Evolutionary conservation across 2,797 vertebrate genomes (phyloP).

Genomic region (Coreius guichenoti): DNA sequence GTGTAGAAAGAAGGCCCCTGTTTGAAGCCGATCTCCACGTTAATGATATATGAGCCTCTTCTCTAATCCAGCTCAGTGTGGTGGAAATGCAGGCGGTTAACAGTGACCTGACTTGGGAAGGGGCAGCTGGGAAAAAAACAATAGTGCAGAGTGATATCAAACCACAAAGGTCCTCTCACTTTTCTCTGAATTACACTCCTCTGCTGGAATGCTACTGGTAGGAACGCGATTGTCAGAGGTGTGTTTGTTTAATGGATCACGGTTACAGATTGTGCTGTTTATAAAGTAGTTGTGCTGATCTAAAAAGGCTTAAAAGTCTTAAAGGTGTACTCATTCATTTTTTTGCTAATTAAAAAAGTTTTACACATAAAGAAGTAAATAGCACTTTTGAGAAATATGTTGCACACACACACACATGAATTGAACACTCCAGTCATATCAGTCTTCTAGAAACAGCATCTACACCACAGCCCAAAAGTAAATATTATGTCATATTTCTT

Average conservation of each 20-base stretch:
- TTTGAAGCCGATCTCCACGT: conserved; percentile 81
- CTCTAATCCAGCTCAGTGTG: conserved; percentile 63
- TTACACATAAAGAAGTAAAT: too few species aligned
- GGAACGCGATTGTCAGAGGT: conserved; percentile 19
- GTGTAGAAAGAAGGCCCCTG: conserved; percentile 71
- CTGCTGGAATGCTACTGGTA: conserved; percentile 62
- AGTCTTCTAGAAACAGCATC: background rate
- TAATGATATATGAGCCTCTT: conserved; percentile 76
- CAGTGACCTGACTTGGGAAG: conserved; percentile 56
- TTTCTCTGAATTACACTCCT: conserved; percentile 51
- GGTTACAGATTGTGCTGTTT: conserved; percentile 1
- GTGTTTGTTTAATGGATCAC: conserved; percentile 32
- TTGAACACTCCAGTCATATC: background rate
- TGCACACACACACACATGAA: background rate
- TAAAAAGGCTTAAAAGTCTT: background rate
- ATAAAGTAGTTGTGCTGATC: conserved; percentile 10
- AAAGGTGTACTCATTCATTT: background rate
- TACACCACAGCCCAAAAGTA: background rate
- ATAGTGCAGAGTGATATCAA: conserved; percentile 73
- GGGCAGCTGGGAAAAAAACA: conserved; percentile 69
- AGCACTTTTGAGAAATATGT: too few species aligned
- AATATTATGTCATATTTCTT: background rate
- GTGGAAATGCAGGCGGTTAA: conserved; percentile 66
- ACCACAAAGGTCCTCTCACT: conserved; percentile 58
- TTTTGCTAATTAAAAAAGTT: background rate